Conservation (phyloP, 2,113 vertebrate genomes). For the Puffinus mauretanicus region DNA sequence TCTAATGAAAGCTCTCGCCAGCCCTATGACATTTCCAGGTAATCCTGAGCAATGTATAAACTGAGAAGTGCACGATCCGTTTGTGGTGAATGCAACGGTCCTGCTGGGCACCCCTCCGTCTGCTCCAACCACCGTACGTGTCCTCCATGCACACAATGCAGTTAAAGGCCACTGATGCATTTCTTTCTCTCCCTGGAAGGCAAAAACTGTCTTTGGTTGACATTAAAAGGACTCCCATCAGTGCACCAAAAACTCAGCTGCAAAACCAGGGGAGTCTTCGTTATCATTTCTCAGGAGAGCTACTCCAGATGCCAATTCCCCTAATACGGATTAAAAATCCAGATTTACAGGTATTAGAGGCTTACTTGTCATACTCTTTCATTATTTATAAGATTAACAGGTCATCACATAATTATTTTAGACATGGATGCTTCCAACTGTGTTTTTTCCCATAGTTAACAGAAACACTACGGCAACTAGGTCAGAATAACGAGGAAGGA, state of each 20-base stretch:
- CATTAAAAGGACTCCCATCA: constrained; percentile 41
- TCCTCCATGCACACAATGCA: rapidly evolving
- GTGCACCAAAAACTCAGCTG: constrained; percentile 26
- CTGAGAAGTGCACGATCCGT: rapidly evolving
- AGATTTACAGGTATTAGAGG: constrained; percentile 70
- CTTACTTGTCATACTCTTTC: neutral
- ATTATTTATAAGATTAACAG: neutral
- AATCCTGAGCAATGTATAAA: neutral
- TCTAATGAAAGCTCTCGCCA: neutral
- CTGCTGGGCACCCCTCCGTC: neutral
- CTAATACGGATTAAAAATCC: constrained; percentile 72
- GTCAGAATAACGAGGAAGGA: constrained; percentile 64
- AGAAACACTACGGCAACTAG: constrained; percentile 72
- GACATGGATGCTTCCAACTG: neutral
- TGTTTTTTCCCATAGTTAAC: constrained; percentile 66
- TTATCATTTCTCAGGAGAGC: constrained; percentile 68
- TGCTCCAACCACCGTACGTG: rapidly evolving
- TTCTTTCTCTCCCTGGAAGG: constrained; percentile 58
- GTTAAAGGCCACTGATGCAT: neutral
- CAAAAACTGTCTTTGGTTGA: constrained; percentile 74
- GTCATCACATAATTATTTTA: neutral
- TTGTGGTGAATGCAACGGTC: neutral
- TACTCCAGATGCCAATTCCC: constrained; percentile 72
- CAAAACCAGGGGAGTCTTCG: constrained; percentile 75
- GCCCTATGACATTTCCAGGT: neutral